Evolutionary conservation across 2,113 vertebrate genomes (phyloP).

Genomic region (Rynchops niger): DNA sequence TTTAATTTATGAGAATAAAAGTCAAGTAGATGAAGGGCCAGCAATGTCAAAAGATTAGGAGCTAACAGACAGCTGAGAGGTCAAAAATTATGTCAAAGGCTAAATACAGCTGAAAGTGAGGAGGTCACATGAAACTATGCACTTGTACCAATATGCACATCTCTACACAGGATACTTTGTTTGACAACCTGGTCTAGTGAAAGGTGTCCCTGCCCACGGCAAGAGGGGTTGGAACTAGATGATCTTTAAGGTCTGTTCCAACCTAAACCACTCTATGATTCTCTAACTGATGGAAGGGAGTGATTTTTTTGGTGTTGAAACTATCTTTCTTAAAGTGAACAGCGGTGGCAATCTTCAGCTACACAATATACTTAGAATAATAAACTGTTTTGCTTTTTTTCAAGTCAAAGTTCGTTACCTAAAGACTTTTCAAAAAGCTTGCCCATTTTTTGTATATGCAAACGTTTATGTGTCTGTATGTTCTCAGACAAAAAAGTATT

Average conservation of each 20-base stretch:
- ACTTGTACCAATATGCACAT: background rate
- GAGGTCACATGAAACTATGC: background rate
- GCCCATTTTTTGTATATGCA: background rate
- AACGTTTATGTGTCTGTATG: background rate
- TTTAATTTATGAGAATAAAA: background rate
- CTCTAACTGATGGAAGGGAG: background rate
- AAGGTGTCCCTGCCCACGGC: too few relatives aligned
- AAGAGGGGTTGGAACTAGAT: too few relatives aligned
- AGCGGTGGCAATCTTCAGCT: background rate
- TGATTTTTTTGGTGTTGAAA: background rate
- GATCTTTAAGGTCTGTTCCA: too few relatives aligned
- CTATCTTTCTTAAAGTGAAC: background rate
- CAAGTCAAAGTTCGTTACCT: background rate
- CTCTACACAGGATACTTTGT: background rate
- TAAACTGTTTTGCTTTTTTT: background rate
- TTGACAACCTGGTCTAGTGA: background rate
- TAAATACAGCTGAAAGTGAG: background rate
- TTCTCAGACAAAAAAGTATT: background rate
- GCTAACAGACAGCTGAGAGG: background rate
- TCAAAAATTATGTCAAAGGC: background rate
- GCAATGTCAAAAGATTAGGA: background rate
- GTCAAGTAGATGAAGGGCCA: background rate
- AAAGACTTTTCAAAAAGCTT: background rate
- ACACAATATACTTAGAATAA: background rate
- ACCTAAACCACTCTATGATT: too few relatives aligned